These are phyloP conservation scores for Pantherophis guttatus DNA, from an alignment of 2,113 vertebrate genomes.

Conservation along the genomic window DNA sequence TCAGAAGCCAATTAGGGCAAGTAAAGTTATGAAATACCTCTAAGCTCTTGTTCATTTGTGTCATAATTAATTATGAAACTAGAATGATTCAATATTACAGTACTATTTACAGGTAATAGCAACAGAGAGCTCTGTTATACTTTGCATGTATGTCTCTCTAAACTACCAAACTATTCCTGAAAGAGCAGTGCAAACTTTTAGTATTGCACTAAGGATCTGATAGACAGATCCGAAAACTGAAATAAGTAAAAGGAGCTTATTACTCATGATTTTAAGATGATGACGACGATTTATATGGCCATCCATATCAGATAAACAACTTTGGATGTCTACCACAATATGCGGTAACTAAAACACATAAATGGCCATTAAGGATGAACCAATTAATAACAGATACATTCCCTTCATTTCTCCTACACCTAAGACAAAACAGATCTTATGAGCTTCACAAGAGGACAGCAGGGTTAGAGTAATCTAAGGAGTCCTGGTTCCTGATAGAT, in stretches of 20 bases:
- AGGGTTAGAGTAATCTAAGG: not conserved
- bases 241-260: not conserved
- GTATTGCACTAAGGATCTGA: not conserved
- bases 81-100: not conserved
- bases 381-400: not conserved
- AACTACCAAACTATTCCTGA: not conserved
- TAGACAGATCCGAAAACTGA: not conserved
- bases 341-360: not conserved
- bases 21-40: not conserved
- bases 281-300: not conserved
- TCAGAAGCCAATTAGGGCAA: not conserved
- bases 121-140: not conserved
- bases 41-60: not conserved
- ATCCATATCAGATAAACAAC: not conserved
- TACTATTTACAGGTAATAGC: not conserved
- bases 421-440: not conserved
- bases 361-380: not conserved
- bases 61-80: not conserved
- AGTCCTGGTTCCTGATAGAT: not conserved
- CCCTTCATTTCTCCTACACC: not conserved
- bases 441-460: not conserved
- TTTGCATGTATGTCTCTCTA: not conserved
- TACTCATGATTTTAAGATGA: not conserved
- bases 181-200: not conserved
- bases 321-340: not conserved